Base-by-base conservation (phyloP, 2,113 vertebrate species). In the Thryonomys swinderianus region DNA sequence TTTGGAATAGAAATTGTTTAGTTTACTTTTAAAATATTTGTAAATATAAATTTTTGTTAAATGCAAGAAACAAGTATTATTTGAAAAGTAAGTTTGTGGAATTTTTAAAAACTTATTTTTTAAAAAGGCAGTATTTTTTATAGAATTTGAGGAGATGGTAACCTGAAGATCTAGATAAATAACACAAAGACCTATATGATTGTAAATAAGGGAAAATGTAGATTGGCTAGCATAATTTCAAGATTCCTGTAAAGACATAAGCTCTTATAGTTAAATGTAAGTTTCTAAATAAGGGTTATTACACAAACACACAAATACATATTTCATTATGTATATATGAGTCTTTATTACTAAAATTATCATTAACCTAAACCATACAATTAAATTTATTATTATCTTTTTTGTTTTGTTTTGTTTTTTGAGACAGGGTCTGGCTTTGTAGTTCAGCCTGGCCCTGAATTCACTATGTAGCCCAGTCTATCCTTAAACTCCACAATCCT, bases 21-120 rank as follows among this genome's bases (percentile, higher is more conserved):
- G 51, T 96, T 97, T 90, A 32, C 64, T 96, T 88, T 87, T 42
- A 64, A 73, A 78, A 78, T 80, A 67, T 94, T 97, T 82, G 79
- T 83, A 92, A 93, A 71, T 88, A 59, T 20, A 85, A 85, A 80
- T 5, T 40, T 1, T 27, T 62, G 11, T 83, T 67, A 62, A 48
- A 16, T 20, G 48, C 48, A 40, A 92, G 32, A 37, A 92, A 82
- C 55, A 74, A 10, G 2, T 21, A 78, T 79, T 82, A 57, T 86
- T 59, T 92, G 37, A 95, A 85, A 86, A 59, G 10, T 73, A 82
- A 92, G 25, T 27, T 62, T 87, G 45, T 45, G 20, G 20, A 32
- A 78, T 4, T 62, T 30, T 14, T 93, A 95, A 66, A 76, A 25
- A 53, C 5, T 73, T 80, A 67, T 67, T 48, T 45, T 88, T 74